Conservation (phyloP, 2,113 vertebrate genomes). For the Ariopsis seemanni region DNA sequence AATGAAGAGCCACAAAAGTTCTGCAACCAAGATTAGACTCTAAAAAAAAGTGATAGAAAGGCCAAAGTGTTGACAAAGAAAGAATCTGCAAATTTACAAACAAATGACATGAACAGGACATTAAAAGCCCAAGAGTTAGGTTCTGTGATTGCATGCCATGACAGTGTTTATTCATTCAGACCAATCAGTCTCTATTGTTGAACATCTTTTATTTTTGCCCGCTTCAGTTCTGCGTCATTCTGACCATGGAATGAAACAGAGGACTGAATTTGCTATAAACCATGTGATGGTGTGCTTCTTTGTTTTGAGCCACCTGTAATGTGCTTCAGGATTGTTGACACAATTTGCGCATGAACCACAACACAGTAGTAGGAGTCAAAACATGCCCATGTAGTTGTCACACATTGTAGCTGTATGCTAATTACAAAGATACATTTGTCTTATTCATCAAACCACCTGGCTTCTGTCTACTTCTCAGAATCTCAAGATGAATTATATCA, state of each 20-base stretch:
- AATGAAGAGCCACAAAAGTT: neutral
- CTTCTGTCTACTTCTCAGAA: neutral
- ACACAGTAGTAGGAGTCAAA: neutral
- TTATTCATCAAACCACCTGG: neutral
- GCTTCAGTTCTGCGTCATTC: neutral
- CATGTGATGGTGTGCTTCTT: neutral
- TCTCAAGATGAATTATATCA: constrained; percentile 2
- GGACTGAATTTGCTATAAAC: neutral
- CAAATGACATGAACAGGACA: neutral
- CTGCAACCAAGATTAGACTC: neutral
- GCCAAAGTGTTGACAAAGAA: too few species aligned
- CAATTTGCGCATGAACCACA: neutral
- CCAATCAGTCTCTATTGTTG: constrained; percentile 26
- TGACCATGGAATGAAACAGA: neutral
- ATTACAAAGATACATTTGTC: neutral
- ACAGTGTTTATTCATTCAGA: constrained; percentile 1
- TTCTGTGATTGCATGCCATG: neutral
- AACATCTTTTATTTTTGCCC: neutral
- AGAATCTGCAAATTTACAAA: too few species aligned
- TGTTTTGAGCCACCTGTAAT: constrained; percentile 6
- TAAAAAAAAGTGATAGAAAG: too few species aligned
- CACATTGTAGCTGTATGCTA: neutral
- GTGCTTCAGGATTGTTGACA: constrained; percentile 5
- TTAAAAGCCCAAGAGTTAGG: neutral
- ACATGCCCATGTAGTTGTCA: neutral